Conservation (phyloP, 2,113 vertebrate species). For the Scalopus aquaticus region DNA sequence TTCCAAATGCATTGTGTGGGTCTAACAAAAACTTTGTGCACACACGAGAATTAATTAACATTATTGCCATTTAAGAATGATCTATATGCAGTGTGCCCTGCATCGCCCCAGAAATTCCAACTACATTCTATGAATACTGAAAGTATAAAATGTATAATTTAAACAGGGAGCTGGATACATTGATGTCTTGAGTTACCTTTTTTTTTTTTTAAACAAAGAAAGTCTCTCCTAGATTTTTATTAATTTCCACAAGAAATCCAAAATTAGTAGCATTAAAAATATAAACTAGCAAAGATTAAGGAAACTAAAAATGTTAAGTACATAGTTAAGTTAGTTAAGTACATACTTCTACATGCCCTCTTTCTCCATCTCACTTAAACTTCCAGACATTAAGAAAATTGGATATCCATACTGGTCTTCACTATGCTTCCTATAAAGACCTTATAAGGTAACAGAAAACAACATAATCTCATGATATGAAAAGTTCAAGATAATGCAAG, state of each 20-base stretch:
- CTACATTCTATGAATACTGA: not conserved
- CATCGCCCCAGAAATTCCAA: slow-evolving; percentile 10
- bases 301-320: slow-evolving; percentile 25
- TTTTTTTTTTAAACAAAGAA: not conserved
- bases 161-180: not conserved
- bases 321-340: too few relatives aligned
- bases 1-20: not conserved
- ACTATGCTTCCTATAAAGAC: not conserved
- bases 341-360: not conserved
- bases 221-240: not conserved
- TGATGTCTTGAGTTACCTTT: not conserved
- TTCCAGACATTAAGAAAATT: not conserved
- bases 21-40: not conserved
- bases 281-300: slow-evolving; percentile 19
- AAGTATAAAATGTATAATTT: not conserved
- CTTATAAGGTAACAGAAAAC: not conserved
- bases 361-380: not conserved
- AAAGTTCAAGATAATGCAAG: slow-evolving; percentile 27
- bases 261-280: not conserved
- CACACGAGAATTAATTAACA: not conserved
- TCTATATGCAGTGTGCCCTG: not conserved
- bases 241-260: slow-evolving; percentile 37
- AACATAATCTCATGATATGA: not conserved
- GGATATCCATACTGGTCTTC: not conserved
- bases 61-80: not conserved